phyloP scores from a whole-genome alignment of 2,113 vertebrate species.

The Damaliscus lunatus region DNA sequence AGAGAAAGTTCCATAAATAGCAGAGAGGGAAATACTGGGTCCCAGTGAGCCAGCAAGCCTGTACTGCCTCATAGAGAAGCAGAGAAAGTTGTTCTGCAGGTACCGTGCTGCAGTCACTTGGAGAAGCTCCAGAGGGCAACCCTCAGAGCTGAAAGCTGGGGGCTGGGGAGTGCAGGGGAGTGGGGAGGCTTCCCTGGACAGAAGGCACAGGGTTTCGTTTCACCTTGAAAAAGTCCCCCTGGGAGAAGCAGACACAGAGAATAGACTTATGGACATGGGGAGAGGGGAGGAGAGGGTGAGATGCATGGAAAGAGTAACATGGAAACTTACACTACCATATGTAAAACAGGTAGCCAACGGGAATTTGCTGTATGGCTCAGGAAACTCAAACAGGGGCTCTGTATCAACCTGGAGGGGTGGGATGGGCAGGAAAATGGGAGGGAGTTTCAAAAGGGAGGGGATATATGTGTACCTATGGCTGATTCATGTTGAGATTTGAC shows the following conservation, averaged over 20 bases:
- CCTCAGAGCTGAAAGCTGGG: neutral
- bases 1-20: constrained; percentile 42
- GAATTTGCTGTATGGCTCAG: neutral
- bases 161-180: neutral
- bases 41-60: neutral
- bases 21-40: neutral
- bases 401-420: neutral
- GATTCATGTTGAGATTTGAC: neutral
- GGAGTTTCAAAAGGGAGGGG: neutral
- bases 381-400: neutral
- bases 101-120: neutral
- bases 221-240: neutral
- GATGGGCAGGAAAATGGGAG: neutral
- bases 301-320: neutral
- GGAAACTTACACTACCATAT: neutral
- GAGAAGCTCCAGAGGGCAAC: neutral
- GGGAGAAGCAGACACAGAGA: neutral
- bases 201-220: neutral
- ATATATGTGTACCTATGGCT: neutral
- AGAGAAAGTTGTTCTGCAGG: neutral
- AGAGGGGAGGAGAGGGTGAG: neutral
- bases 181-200: neutral
- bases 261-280: neutral
- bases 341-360: neutral
- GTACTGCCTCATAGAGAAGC: neutral